Conservation (phyloP, 2,113 vertebrate genomes). For the Grantiella picta region DNA sequence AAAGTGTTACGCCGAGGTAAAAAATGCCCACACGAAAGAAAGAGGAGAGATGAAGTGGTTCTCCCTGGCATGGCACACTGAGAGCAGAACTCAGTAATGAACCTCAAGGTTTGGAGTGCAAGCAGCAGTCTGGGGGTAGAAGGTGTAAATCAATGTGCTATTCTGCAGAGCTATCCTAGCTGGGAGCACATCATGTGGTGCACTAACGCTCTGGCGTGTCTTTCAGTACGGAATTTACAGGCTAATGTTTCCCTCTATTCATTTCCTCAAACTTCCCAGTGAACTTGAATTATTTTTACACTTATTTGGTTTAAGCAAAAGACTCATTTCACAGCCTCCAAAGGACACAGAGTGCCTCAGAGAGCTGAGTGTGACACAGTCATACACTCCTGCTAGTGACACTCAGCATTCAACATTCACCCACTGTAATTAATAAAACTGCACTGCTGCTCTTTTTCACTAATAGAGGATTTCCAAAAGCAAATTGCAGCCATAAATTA, state of each 20-base stretch:
- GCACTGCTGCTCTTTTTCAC: background rate
- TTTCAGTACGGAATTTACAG: background rate
- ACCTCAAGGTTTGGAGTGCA: background rate
- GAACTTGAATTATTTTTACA: background rate
- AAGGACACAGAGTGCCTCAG: background rate
- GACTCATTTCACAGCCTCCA: background rate
- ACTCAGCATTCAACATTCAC: conserved; percentile 19
- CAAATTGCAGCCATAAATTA: conserved; percentile 60
- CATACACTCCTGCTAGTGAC: background rate
- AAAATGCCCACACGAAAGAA: background rate
- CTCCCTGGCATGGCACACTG: background rate
- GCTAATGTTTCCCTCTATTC: background rate
- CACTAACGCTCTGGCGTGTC: background rate
- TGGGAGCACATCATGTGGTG: background rate
- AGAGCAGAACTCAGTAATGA: background rate
- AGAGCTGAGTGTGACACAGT: background rate
- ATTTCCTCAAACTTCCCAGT: background rate
- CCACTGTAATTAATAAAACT: conserved; percentile 21
- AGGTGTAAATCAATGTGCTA: background rate
- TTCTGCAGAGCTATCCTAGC: background rate
- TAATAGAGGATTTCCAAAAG: conserved; percentile 63
- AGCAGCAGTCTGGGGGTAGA: background rate
- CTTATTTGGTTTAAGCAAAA: background rate
- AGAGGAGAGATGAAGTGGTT: background rate
- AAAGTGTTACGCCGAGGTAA: background rate